Evolutionary conservation across 2,888 invertebrate genomes (phyloP).

Genomic region (Proisotoma minuta): DNA sequence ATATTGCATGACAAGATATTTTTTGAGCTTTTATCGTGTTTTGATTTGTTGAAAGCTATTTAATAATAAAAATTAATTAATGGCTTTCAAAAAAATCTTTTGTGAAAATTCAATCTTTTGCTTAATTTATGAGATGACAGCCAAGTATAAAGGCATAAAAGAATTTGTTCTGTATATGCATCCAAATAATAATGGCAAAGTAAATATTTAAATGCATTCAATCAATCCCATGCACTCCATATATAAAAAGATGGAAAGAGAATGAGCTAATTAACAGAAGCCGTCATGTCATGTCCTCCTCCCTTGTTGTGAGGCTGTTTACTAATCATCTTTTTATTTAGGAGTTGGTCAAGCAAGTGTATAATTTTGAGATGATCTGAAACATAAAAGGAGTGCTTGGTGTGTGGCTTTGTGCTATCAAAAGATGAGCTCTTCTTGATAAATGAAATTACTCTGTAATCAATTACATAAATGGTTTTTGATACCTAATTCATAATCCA

Average conservation of each 20-base stretch:
- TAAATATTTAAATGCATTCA: too few relatives aligned
- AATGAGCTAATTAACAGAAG: not conserved
- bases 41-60: not conserved
- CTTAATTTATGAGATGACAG: too few relatives aligned
- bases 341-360: not conserved
- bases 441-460: conserved; percentile 3
- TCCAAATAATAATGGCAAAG: too few relatives aligned
- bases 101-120: too few relatives aligned
- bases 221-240: too few relatives aligned
- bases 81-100: not conserved
- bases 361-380: not conserved
- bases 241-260: not conserved
- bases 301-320: not conserved
- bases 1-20: not conserved
- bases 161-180: too few relatives aligned
- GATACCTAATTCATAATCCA: not conserved
- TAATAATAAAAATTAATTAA: not conserved
- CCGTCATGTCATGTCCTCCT: not conserved
- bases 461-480: conserved; percentile 7
- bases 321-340: not conserved
- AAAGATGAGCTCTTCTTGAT: not conserved
- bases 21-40: not conserved
- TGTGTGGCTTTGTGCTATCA: conserved; percentile 9
- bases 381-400: not conserved
- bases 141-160: too few relatives aligned